A percentile compares a stretch with the other conserved stretches of the same genome.
Conservation (phyloP, 2,113 vertebrate genomes). For the Vicugna pacos region DNA sequence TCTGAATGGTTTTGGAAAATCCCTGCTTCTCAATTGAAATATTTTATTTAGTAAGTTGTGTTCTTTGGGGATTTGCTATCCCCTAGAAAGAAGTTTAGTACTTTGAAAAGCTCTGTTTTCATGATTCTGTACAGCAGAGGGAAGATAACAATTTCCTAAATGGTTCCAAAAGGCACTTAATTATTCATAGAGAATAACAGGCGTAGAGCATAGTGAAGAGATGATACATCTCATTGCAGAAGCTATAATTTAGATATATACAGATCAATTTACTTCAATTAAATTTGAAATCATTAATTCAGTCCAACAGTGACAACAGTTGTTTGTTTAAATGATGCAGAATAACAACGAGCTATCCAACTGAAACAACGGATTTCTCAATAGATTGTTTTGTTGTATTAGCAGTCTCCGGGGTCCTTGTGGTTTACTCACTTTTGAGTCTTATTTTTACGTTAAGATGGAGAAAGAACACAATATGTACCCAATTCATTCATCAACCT, state of each 20-base stretch:
- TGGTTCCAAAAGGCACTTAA: constrained; percentile 10
- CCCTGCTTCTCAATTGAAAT: constrained; percentile 3
- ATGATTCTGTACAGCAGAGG: neutral
- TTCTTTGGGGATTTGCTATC: neutral
- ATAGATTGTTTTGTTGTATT: neutral
- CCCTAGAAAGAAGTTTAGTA: neutral
- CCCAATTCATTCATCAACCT: neutral
- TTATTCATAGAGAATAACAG: constrained; percentile 17
- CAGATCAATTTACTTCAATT: constrained; percentile 43
- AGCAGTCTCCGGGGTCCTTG: neutral
- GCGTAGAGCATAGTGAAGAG: neutral
- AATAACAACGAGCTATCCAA: neutral
- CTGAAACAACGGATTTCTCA: neutral
- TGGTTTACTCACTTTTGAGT: neutral
- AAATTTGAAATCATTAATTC: constrained; percentile 46
- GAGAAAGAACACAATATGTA: neutral
- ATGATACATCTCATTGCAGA: neutral
- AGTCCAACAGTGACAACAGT: neutral
- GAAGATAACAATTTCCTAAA: constrained; percentile 43
- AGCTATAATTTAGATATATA: constrained; percentile 5
- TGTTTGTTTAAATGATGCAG: neutral
- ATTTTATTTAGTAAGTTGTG: neutral
- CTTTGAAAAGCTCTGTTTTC: constrained; percentile 43
- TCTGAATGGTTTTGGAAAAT: constrained; percentile 42
- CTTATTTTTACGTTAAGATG: neutral